Percentiles rank a stretch among this genome's conserved stretches.
phyloP scores from a whole-genome alignment of 2,113 vertebrate species.

The Cyanistes caeruleus region DNA sequence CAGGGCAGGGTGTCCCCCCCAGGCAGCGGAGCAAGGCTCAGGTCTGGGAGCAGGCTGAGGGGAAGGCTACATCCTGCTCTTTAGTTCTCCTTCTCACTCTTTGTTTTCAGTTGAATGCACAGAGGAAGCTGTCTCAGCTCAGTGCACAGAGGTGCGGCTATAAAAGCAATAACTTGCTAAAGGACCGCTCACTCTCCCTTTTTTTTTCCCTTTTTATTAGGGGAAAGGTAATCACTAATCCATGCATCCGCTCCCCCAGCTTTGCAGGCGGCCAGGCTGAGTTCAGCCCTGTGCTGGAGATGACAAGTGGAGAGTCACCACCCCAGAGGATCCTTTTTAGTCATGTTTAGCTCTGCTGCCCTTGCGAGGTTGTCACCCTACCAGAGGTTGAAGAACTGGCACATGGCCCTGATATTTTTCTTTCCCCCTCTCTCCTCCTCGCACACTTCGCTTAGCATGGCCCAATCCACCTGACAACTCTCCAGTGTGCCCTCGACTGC shows the following conservation, averaged over 20 bases:
- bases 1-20: background rate
- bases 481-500: conserved; percentile 19
- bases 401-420: background rate
- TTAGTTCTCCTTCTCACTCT: conserved; percentile 50
- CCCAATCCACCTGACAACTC: conserved; percentile 63
- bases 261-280: background rate
- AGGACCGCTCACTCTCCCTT: background rate
- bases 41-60: background rate
- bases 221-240: conserved; percentile 30
- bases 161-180: conserved; percentile 46
- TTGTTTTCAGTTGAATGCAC: conserved; percentile 71
- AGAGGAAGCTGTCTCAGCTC: conserved; percentile 68
- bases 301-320: conserved; percentile 18
- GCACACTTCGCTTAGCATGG: conserved; percentile 71
- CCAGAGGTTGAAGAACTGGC: conserved; percentile 55
- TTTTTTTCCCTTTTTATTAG: background rate
- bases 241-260: background rate
- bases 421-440: conserved; percentile 12
- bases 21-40: background rate
- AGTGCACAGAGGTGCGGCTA: conserved; percentile 43
- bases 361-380: conserved; percentile 56
- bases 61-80: background rate
- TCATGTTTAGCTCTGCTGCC: background rate
- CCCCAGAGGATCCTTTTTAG: background rate
- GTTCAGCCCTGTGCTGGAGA: conserved; percentile 8